Conservation (phyloP, 2,113 vertebrate species). For the Phrynosoma platyrhinos region DNA sequence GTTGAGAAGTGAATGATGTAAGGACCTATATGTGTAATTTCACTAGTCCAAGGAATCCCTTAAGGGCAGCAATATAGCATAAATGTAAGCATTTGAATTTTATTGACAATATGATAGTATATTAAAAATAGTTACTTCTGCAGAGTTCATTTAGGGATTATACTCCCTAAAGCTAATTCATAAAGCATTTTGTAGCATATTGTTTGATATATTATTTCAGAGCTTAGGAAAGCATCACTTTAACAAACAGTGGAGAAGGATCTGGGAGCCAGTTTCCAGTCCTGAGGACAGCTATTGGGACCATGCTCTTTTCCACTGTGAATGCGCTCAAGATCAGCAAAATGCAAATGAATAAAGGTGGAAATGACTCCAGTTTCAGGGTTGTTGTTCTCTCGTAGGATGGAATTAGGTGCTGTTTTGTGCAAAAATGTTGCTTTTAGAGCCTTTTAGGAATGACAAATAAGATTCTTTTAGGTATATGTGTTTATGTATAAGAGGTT, state of each 20-base stretch:
- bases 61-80: background rate
- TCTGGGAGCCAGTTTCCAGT: no score
- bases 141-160: background rate
- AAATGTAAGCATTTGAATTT: background rate
- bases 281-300: no score
- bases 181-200: background rate
- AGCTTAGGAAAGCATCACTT: background rate
- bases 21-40: background rate
- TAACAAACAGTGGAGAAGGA: background rate
- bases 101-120: background rate
- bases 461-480: no score
- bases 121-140: background rate
- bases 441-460: background rate
- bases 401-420: no score
- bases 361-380: no score
- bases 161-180: background rate
- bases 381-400: no score
- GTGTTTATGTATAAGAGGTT: no score
- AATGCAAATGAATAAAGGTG: no score
- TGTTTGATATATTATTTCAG: background rate
- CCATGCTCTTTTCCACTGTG: no score
- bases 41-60: background rate
- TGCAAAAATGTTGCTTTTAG: no score
- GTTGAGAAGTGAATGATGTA: background rate
- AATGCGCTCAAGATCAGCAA: no score